phyloP scores from a whole-genome alignment of 2,888 invertebrate species.

The Rhagonycha lutea region DNA sequence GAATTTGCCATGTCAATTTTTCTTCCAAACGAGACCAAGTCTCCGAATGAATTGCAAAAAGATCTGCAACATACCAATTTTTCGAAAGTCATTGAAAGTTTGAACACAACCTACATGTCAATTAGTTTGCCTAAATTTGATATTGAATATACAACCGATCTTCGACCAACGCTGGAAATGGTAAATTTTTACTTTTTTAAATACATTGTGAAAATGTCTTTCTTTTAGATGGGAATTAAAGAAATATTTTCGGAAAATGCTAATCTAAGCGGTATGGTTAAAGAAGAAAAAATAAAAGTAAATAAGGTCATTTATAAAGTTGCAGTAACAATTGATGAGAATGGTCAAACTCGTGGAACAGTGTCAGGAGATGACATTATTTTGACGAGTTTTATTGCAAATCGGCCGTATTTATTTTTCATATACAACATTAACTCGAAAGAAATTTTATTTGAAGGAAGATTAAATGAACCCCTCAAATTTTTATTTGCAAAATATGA shows the following conservation, averaged over 20 bases:
- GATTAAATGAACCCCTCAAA: constrained; percentile 40
- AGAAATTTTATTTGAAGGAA: constrained; percentile 67
- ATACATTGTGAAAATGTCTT: background rate
- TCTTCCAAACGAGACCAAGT: constrained; percentile 60
- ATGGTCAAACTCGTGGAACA: constrained; percentile 68
- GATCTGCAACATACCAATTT: constrained; percentile 63
- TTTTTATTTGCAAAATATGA: too few relatives aligned
- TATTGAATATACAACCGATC: constrained; percentile 60
- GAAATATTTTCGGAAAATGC: constrained; percentile 62
- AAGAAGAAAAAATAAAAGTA: constrained; percentile 53
- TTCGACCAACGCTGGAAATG: constrained; percentile 56
- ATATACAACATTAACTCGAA: constrained; percentile 62
- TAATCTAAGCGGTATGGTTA: constrained; percentile 63
- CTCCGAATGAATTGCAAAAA: constrained; percentile 57
- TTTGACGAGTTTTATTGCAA: constrained; percentile 58
- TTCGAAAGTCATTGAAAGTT: constrained; percentile 53
- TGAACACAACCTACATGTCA: constrained; percentile 59
- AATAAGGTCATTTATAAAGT: constrained; percentile 66
- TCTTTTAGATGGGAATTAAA: constrained; percentile 62
- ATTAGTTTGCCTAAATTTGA: constrained; percentile 65
- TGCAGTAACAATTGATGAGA: constrained; percentile 67
- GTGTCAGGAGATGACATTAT: constrained; percentile 61
- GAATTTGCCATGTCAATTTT: constrained; percentile 67
- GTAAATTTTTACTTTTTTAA: constrained; percentile 51
- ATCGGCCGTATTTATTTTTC: constrained; percentile 70